Base-by-base conservation (phyloP, 2,888 invertebrate genomes). In the Anaspis maculata region DNA sequence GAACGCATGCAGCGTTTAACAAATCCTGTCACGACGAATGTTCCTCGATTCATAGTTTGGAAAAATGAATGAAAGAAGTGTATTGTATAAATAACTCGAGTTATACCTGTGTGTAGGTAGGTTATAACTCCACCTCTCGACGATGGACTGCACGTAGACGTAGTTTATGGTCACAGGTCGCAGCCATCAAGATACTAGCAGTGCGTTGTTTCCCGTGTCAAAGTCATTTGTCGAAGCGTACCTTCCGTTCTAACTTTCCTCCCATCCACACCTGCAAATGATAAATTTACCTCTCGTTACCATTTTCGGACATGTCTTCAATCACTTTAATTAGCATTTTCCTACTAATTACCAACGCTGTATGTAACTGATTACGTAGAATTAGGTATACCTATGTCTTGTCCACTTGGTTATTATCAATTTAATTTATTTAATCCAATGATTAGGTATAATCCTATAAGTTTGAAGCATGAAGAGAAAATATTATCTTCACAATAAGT, bases 41-140 rank as follows among this genome's bases (percentile, higher is more conserved):
- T n/a, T 25, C 43, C 43, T 45, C 51, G 49, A 52, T 54, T 52
- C 54, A 54, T 51, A 54, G 52, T 54, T 52, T 51, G 52, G 52
- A 54, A 51, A 52, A 52, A 46, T 52, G 54, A 54, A 54, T 54
- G 54, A 54, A 54, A 51, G 44, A 48, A 50, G 50, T 49, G 19
- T 19, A 46, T 39, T 44, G 37, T 42, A 42, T 44, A 44, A 42
- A 42, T 42, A 42, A 44, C 33, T 41, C 30, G 34, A 16, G 32
- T 36, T 25, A 26, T 29, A 39, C 39, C 32, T 30, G 40, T 29
- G 27, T 21, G 25, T 15, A n/a, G n/a, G n/a, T n/a, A n/a, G n/a
- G n/a, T n/a, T n/a, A n/a, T n/a, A n/a, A 27, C 27, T 25, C 38
- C 33, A 26, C 29, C 26, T 23, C 27, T 24, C 30, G 33, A 29